Conservation (phyloP, 2,113 vertebrate species). For the Xyrauchen texanus region DNA sequence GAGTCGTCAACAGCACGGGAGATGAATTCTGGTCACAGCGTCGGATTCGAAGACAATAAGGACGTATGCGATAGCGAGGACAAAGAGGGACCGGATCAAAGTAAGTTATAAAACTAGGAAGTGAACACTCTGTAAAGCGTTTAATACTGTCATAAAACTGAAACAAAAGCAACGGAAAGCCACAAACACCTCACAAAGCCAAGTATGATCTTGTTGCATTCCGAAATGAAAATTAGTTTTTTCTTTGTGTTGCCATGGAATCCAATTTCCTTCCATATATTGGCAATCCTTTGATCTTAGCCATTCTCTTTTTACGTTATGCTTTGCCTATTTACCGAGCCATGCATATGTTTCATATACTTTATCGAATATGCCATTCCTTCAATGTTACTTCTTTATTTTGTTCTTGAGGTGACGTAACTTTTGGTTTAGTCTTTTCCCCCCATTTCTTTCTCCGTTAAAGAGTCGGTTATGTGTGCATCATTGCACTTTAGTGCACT, state of each 20-base stretch:
- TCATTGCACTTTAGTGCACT: conserved; percentile 46
- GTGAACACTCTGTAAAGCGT: conserved; percentile 80
- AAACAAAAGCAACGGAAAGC: conserved; percentile 73
- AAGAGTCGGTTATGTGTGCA: conserved; percentile 30
- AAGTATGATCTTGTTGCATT: conserved; percentile 31
- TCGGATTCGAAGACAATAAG: conserved; percentile 93
- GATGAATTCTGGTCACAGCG: conserved; percentile 81
- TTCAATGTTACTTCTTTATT: background rate
- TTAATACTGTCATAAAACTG: conserved; percentile 80
- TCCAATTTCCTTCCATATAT: background rate
- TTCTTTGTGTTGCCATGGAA: background rate
- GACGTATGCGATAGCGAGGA: conserved; percentile 92
- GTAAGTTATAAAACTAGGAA: conserved; percentile 97
- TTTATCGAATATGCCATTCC: background rate
- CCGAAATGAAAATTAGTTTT: background rate
- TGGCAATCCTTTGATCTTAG: background rate
- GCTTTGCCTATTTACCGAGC: background rate
- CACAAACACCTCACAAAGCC: conserved; percentile 38
- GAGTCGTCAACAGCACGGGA: conserved; percentile 85
- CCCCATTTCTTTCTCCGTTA: background rate
- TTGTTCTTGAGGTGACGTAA: background rate
- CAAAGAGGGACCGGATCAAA: conserved; percentile 97
- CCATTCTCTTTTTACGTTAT: background rate
- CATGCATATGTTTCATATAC: background rate
- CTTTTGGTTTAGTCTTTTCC: background rate